Evolutionary conservation across 2,888 invertebrate species (phyloP), one percentile per base, ranked within the genome.

Genomic region (Lasioglossum marginatum): DNA sequence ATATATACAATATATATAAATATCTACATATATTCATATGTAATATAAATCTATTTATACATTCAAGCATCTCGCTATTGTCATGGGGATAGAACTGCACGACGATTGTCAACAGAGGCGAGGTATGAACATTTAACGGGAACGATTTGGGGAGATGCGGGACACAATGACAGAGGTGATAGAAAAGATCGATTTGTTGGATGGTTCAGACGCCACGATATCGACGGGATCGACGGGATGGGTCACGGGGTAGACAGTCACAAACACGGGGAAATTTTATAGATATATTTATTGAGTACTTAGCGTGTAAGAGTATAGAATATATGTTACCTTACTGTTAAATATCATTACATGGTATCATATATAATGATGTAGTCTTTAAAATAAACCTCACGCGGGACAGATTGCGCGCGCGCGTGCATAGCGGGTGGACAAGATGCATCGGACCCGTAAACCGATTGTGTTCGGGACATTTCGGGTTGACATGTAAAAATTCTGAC

Each of bases 231-330:
- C 60, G 63, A 68, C 14, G 70, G 92, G 92, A 92, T 87, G 79
- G 90, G 92, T 83, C 40, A 81, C 80, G 87, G 93, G 92, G 77
- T 76, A 94, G 93, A 94, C 94, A 94, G 90, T 92, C 94, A 94
- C 94, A 93, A 93, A 95, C 95, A 95, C 94, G 87, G 93, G 94
- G 94, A 94, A 91, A 92, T 95, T 94, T 95, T 94, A 94, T 95
- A 95, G 93, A 95, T 95, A 95, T 95, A 95, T 95, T 95, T 95
- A 95, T 95, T 95, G 95, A 95, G 92, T 95, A 95, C 94, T 95
- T 95, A 95, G 93, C 93, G 93, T 94, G 94, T 95, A 94, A 95
- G 95, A 95, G 94, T 95, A 95, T 94, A 94, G 93, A 94, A 94
- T 94, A 94, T 94, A 93, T 93, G 92, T 93, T 85, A 94, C 93